These are phyloP conservation scores for Lineus longissimus DNA, from an alignment of 1,140 invertebrate species.

Conservation along the genomic window DNA sequence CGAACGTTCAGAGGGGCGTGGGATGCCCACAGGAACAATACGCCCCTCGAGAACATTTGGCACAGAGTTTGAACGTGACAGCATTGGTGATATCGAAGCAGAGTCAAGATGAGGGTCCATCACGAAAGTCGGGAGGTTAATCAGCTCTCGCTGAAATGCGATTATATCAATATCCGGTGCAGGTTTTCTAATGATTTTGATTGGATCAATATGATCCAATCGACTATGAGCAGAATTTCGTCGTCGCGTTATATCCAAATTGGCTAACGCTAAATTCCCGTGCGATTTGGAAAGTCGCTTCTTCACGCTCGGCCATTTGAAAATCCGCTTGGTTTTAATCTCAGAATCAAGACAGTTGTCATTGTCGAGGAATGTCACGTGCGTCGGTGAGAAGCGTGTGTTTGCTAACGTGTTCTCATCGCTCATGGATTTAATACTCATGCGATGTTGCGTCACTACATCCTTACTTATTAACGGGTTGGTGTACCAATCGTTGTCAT, in stretches of 20 bases:
- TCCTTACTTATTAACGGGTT: neutral
- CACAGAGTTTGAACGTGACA: conserved; percentile 48
- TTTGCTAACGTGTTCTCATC: neutral
- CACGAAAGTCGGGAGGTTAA: conserved; percentile 52
- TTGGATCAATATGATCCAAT: neutral
- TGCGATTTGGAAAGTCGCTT: conserved; percentile 43
- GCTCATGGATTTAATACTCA: neutral
- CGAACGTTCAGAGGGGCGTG: neutral
- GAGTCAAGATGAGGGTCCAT: conserved; percentile 41
- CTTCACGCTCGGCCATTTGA: conserved; percentile 38
- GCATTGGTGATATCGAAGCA: conserved; percentile 40
- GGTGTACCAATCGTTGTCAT: neutral
- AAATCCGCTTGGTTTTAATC: conserved; percentile 2
- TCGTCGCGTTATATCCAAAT: neutral
- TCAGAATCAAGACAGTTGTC: neutral
- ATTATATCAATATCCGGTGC: conserved; percentile 35
- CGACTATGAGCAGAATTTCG: neutral
- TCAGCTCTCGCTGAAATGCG: conserved; percentile 49
- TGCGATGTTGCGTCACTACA: neutral
- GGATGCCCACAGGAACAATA: neutral
- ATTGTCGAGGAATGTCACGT: neutral
- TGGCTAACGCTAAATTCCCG: conserved; percentile 27
- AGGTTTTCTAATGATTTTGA: neutral
- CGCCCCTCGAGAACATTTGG: conserved; percentile 33
- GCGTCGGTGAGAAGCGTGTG: neutral